These are phyloP conservation scores for Microcebus ravelobensis DNA, from an alignment of 2,113 vertebrate species.

Conservation along the genomic window DNA sequence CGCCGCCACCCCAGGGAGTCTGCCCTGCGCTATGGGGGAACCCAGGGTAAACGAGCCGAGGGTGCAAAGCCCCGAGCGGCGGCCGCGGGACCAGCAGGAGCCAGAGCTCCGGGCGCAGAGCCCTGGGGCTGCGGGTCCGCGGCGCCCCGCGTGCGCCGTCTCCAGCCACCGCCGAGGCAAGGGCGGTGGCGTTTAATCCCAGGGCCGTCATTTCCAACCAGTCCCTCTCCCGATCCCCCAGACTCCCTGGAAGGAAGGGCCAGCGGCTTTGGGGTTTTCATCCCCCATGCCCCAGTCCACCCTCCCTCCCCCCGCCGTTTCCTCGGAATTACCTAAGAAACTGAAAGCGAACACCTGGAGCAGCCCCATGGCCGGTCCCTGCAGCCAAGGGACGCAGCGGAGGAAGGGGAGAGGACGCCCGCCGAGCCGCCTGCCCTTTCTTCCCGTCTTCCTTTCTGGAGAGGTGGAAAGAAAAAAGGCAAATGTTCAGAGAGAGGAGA, in stretches of 20 bases:
- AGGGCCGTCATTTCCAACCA: neutral
- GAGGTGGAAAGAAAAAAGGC: conserved; percentile 7
- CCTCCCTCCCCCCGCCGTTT: neutral
- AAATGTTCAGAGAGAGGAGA: conserved; percentile 54
- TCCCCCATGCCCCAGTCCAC: neutral
- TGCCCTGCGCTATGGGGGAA: neutral
- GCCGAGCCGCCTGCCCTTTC: conserved; percentile 17
- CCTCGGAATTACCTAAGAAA: conserved; percentile 80
- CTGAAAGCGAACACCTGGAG: conserved; percentile 76
- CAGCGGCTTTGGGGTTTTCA: neutral
- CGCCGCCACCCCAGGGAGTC: neutral
- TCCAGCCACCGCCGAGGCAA: neutral
- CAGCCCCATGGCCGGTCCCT: conserved; percentile 72
- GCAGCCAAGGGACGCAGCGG: neutral
- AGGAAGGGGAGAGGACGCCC: neutral
- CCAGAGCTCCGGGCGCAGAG: neutral
- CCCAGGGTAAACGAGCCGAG: neutral
- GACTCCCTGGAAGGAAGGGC: neutral
- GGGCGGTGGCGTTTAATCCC: conserved; percentile 18
- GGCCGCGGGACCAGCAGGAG: neutral
- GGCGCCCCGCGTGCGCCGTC: neutral
- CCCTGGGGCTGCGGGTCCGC: neutral
- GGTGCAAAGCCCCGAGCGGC: neutral
- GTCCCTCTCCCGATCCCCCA: neutral
- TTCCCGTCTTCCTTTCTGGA: conserved; percentile 55